These are phyloP conservation scores for Megalops atlanticus DNA, from an alignment of 2,113 vertebrate species.

Conservation along the genomic window DNA sequence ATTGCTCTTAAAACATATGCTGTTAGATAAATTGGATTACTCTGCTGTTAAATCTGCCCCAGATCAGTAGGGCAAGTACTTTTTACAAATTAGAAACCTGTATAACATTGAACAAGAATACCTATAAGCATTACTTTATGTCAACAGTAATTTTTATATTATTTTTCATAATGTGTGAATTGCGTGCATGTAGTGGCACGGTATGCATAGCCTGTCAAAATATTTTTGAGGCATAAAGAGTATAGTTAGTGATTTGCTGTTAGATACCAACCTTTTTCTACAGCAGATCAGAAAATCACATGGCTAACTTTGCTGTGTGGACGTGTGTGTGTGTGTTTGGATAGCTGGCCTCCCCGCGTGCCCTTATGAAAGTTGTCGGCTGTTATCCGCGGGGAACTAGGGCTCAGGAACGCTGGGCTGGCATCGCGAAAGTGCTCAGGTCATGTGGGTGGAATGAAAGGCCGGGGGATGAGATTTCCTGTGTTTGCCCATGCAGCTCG, in stretches of 20 bases:
- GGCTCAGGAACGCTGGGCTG: background rate
- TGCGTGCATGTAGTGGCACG: background rate
- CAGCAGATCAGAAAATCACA: background rate
- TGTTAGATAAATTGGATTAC: slow-evolving; percentile 5
- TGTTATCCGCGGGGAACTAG: background rate
- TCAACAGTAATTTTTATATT: background rate
- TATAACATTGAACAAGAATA: no score
- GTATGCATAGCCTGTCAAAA: background rate
- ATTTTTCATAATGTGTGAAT: background rate
- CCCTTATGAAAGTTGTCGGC: background rate
- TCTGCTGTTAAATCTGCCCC: background rate
- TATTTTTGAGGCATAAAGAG: background rate
- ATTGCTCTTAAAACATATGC: background rate
- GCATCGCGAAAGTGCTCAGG: background rate
- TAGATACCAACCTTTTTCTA: background rate
- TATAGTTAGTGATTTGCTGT: background rate
- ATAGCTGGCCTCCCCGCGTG: background rate
- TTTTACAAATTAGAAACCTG: background rate
- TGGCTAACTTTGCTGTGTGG: background rate
- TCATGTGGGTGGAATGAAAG: slow-evolving; percentile 12
- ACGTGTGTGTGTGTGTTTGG: background rate
- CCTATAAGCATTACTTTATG: background rate
- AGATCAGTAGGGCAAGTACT: background rate
- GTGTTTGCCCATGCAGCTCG: slow-evolving; percentile 53
- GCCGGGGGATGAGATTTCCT: slow-evolving; percentile 54